Conservation (phyloP, 2,113 vertebrate species). For the Callospermophilus lateralis region DNA sequence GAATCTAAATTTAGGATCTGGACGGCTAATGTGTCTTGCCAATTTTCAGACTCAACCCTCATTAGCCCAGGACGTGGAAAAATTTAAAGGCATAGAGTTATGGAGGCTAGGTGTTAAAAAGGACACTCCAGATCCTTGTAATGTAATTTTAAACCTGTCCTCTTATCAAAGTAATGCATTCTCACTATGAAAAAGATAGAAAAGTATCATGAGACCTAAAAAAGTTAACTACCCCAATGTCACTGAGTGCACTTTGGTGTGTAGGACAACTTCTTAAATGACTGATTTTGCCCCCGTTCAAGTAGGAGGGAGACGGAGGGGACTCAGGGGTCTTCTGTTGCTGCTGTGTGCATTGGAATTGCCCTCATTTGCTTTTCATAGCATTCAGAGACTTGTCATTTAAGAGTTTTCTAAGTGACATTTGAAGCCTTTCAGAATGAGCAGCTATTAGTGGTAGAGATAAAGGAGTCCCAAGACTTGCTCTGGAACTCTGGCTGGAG, state of each 20-base stretch:
- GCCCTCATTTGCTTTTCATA: neutral
- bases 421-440: neutral
- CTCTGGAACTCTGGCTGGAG: neutral
- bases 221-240: neutral
- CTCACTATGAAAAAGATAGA: conserved; percentile 39
- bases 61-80: conserved; percentile 53
- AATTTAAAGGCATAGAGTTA: conserved; percentile 15
- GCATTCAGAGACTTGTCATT: neutral
- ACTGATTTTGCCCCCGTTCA: neutral
- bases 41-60: conserved; percentile 66
- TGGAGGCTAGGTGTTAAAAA: conserved; percentile 33
- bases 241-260: neutral
- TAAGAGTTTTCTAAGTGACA: conserved; percentile 24
- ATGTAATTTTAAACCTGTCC: neutral
- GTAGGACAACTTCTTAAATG: neutral
- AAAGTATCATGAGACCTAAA: neutral
- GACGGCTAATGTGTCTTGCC: conserved; percentile 54
- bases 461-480: neutral
- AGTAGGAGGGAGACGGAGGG: neutral
- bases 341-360: neutral
- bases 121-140: neutral
- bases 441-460: neutral
- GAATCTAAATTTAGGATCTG: conserved; percentile 76
- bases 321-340: neutral
- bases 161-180: neutral